Evolutionary conservation across 1,140 invertebrate genomes (phyloP), one percentile per base, ranked within the genome.

Genomic region (Adelges cooleyi): DNA sequence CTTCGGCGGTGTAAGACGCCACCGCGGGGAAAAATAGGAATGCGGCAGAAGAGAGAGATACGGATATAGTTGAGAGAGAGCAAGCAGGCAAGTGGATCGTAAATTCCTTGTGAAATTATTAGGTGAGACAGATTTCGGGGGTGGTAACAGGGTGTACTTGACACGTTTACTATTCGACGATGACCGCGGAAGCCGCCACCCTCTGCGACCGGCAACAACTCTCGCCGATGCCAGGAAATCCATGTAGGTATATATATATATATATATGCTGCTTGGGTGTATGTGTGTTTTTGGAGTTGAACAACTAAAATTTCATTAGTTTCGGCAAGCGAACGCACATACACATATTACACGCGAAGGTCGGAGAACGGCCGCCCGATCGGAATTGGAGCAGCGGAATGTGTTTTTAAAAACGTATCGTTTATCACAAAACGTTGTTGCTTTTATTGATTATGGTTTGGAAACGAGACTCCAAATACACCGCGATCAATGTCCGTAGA

Each of bases 141-240:
- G 36, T 38, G 51, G 51, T 53, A 38, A 42, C 52, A 54, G 52
- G 52, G 36, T 54, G 52, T 54, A 40, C 29, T 53, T 53, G 51
- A 53, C 51, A 38, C 52, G 52, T 36, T 40, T 23, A 54, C 52
- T 25, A 33, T 54, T 54, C 15, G 13, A 8, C 20, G 22, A 40
- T 40, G 52, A 54, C 52, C 51, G 10, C 51, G 27, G 38, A 53
- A 38, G 38, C 50, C 20, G 23, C 20, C 36, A 17, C 9, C 33
- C 0, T 33, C 27, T n/a, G 50, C 8, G 29, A 4, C n/a, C 13
- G 23, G 23, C 18, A 18, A 17, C 17, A 13, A 3, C 23, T 29
- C 49, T 22, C 22, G 27, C 22, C 23, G 50, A 11, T 33, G 5
- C 29, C 29, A 33, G 25, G 29, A 27, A 51, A 51, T 18, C 51